Evolutionary conservation across 1,140 invertebrate genomes (phyloP).

Genomic region (Brachionus paranguensis): DNA sequence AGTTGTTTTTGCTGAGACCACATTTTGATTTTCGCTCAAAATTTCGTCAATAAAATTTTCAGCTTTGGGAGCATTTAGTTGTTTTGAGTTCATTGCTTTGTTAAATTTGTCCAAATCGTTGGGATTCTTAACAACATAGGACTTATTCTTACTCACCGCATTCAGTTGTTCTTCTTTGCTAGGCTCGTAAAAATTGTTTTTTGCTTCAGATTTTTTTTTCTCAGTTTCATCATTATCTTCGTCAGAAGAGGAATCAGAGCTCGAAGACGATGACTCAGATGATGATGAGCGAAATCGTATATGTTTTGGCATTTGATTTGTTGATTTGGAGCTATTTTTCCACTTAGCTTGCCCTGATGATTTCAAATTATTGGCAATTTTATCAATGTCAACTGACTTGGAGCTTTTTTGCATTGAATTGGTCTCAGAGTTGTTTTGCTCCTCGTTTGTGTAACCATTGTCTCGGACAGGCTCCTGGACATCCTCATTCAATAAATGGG

Average conservation of each 20-base stretch:
- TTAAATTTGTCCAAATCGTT: conserved; percentile 12
- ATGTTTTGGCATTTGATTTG: conserved; percentile 19
- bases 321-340: conserved; percentile 10
- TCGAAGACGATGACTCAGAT: not conserved
- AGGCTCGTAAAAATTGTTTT: conserved; percentile 7
- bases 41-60: conserved; percentile 23
- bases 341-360: not conserved
- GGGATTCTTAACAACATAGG: conserved; percentile 2
- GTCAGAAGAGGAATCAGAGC: not conserved
- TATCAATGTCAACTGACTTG: not conserved
- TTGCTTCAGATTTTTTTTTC: not conserved
- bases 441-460: not conserved
- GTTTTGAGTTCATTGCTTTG: not conserved
- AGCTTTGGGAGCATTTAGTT: conserved; percentile 22
- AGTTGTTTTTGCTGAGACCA: not conserved
- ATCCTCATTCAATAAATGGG: conserved; percentile 21
- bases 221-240: not conserved
- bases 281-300: conserved; percentile 13
- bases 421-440: not conserved
- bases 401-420: not conserved
- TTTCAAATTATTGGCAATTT: not conserved
- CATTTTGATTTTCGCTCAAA: not conserved
- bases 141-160: not conserved
- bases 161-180: not conserved
- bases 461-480: not conserved